Conservation (phyloP, 2,888 invertebrate species). For the Agrochola macilenta region DNA sequence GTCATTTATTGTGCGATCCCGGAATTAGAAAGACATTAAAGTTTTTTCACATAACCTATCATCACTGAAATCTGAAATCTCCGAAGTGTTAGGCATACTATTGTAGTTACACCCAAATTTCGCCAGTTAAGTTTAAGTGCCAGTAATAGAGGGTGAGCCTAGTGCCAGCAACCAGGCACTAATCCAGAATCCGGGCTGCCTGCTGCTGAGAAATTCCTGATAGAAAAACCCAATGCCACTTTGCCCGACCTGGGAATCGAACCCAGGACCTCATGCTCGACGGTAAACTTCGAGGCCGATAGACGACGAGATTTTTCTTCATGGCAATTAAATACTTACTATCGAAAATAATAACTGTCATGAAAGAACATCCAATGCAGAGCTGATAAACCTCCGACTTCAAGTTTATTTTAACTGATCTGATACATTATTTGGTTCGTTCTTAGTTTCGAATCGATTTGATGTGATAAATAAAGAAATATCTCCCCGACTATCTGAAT, state of each 20-base stretch:
- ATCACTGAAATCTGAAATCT: background rate
- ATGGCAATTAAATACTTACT: background rate
- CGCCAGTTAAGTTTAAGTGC: background rate
- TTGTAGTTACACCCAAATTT: background rate
- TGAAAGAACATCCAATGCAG: background rate
- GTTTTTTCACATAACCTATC: background rate
- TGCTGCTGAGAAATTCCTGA: background rate
- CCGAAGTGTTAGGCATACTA: background rate
- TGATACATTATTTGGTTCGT: background rate
- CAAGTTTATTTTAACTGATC: background rate
- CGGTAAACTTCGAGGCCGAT: background rate
- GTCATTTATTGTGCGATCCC: too few species aligned
- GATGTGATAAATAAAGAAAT: background rate
- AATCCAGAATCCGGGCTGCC: background rate
- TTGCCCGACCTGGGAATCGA: background rate
- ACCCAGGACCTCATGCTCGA: background rate
- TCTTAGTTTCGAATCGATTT: background rate
- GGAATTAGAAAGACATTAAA: background rate
- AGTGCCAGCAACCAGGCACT: background rate
- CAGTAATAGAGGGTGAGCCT: background rate
- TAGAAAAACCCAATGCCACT: background rate
- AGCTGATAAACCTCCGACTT: background rate
- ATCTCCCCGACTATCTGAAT: background rate
- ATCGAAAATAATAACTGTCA: background rate
- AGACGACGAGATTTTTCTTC: too few species aligned